Evolutionary conservation across 1,140 invertebrate species (phyloP).

Genomic region (Eriocheir sinensis): DNA sequence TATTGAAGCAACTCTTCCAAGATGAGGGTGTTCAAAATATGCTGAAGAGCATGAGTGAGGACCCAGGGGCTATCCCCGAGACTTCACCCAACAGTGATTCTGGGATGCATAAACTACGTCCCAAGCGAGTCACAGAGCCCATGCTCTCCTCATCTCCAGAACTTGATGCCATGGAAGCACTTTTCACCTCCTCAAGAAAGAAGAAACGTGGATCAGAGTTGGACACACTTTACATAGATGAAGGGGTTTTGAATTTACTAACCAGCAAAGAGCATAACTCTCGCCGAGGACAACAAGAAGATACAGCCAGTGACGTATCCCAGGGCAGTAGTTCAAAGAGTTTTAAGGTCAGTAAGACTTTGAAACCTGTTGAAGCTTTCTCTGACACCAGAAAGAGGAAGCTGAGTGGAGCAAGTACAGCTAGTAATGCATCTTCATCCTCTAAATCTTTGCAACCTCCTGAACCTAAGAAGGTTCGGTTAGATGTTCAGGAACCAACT

Average conservation of each 20-base stretch:
- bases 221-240: conserved; percentile 77
- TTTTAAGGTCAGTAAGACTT: conserved; percentile 57
- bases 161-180: conserved; percentile 67
- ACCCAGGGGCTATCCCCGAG: conserved; percentile 56
- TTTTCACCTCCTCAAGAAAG: conserved; percentile 61
- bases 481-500: conserved; percentile 57
- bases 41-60: conserved; percentile 78
- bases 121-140: conserved; percentile 75
- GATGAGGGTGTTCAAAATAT: conserved; percentile 79
- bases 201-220: conserved; percentile 72
- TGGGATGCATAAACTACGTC: conserved; percentile 71
- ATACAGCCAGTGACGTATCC: conserved; percentile 73
- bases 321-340: conserved; percentile 71
- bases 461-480: conserved; percentile 64
- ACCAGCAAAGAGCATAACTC: conserved; percentile 71
- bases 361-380: conserved; percentile 29
- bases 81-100: conserved; percentile 71
- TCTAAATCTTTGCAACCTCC: conserved; percentile 69
- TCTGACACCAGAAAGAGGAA: conserved; percentile 69
- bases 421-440: conserved; percentile 49
- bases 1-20: conserved; percentile 78
- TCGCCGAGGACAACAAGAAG: conserved; percentile 67
- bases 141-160: conserved; percentile 74
- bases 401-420: conserved; percentile 66
- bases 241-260: conserved; percentile 75